Conservation (phyloP, 2,113 vertebrate genomes). For the Trematomus loennbergii region DNA sequence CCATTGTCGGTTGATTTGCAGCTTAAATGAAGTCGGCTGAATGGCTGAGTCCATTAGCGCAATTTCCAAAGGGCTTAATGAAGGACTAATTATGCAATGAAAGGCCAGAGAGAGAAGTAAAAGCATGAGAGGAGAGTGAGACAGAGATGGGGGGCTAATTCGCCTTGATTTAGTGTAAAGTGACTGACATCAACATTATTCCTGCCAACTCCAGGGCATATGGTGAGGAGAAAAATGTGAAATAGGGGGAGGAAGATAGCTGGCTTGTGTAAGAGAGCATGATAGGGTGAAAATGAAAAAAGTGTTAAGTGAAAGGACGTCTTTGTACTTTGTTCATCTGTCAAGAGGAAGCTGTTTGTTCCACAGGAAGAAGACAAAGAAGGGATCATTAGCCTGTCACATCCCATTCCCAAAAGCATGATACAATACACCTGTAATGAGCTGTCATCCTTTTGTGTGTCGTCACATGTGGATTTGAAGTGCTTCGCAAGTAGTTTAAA, state of each 20-base stretch:
- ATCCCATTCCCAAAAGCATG: neutral
- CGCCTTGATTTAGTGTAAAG: constrained; percentile 66
- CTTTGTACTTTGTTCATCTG: constrained; percentile 6
- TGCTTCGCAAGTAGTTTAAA: neutral
- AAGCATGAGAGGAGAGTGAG: constrained; percentile 36
- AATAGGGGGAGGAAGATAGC: constrained; percentile 2
- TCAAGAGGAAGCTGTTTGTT: constrained; percentile 22
- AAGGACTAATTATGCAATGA: constrained; percentile 79
- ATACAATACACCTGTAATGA: neutral
- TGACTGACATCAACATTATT: constrained; percentile 64
- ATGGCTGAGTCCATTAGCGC: constrained; percentile 79
- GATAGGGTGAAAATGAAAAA: constrained; percentile 6
- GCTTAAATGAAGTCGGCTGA: constrained; percentile 70
- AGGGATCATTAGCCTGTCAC: neutral
- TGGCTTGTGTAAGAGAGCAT: neutral
- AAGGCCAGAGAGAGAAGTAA: constrained; percentile 57
- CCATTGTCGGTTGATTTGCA: constrained; percentile 72
- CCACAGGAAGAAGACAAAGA: constrained; percentile 1
- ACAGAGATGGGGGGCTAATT: constrained; percentile 36
- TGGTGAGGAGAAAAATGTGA: constrained; percentile 46
- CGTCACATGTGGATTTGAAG: neutral
- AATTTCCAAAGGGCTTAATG: constrained; percentile 76
- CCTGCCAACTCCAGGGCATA: constrained; percentile 51
- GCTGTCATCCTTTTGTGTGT: neutral
- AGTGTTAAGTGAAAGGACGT: constrained; percentile 13